Conservation (phyloP, 2,797 vertebrate genomes). For the Rhinogobio ventralis region DNA sequence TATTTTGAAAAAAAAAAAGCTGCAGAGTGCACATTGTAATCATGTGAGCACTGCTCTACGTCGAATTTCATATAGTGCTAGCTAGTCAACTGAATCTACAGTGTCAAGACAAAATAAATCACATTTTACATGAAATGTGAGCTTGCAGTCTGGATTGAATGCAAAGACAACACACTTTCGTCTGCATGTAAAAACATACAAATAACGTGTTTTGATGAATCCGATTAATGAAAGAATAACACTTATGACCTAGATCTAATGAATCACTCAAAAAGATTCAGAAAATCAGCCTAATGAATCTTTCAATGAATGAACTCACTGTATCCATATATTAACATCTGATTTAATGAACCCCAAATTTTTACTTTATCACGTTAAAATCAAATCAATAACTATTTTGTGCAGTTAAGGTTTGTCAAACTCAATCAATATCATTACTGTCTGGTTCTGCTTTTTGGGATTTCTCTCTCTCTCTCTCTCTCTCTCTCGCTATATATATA, state of each 20-base stretch:
- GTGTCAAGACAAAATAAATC: not conserved
- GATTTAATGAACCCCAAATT: not conserved
- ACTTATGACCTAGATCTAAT: not conserved
- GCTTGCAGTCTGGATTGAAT: not conserved
- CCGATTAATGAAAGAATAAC: not conserved
- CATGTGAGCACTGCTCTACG: not conserved
- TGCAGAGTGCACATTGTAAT: not conserved
- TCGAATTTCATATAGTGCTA: not conserved
- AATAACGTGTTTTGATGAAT: not conserved
- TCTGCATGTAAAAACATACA: not conserved
- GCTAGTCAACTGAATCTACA: constrained; percentile 15
- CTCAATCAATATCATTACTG: not conserved
- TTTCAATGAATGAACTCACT: not conserved
- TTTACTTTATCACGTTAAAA: not conserved
- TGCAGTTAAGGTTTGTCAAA: not conserved
- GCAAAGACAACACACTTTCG: not conserved
- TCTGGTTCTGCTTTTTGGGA: not conserved
- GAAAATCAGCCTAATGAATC: not conserved
- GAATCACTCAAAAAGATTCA: not conserved
- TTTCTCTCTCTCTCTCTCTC: too few relatives aligned
- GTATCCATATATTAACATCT: not conserved
- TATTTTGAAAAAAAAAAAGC: constrained; percentile 13
- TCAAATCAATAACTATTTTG: not conserved
- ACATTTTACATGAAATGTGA: not conserved
- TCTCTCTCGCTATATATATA: too few relatives aligned